Base-by-base conservation (phyloP, 2,113 vertebrate species). In the Alethe castanea region DNA sequence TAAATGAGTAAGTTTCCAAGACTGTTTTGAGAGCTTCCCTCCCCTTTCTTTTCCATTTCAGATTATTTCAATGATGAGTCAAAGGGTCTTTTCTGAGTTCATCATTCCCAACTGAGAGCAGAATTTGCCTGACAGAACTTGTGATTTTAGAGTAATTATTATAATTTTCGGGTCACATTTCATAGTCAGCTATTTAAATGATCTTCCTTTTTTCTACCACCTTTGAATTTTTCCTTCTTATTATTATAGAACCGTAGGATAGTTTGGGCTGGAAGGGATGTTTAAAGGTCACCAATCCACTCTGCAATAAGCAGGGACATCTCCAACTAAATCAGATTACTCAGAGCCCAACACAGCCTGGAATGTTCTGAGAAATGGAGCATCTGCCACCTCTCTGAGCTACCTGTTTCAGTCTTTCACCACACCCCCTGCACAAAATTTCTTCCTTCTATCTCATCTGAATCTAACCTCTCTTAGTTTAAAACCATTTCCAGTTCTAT, bases 261-360 rank as follows among this genome's bases (percentile, higher is more conserved):
- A 54, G 4, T 26, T 53, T 54, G n/a, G 12, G 40, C 42, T 62
- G 14, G 40, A 70, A 90, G 17, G 26, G 10, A 44, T 13, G 6
- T 56, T 61, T 62, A 36, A 69, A 70, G 40, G 54, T 40, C n/a
- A 48, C 29, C n/a, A 61, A 42, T 6, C 8, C 20, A 47, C 17
- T 9, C 40, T 35, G 5, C 35, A 90, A 56, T 26, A 8, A 76
- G 12, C 29, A 82, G 47, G 25, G 6, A 54, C 18, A 16, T 42
- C 25, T 61, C 15, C 56, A 69, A 33, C 14, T 56, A 28, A 12
- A 77, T 69, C 48, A 56, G 8, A 45, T 61, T 76, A 31, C 14
- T 77, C 8, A 20, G 40, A 77, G 18, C 12, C 23, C 35, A 56
- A 14, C 8, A 31, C 5, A 7, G 19, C 10, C 12, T 1, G 0